Conservation (phyloP, 92 coral and sea anemone genomes). For the Paragorgia papillata region DNA sequence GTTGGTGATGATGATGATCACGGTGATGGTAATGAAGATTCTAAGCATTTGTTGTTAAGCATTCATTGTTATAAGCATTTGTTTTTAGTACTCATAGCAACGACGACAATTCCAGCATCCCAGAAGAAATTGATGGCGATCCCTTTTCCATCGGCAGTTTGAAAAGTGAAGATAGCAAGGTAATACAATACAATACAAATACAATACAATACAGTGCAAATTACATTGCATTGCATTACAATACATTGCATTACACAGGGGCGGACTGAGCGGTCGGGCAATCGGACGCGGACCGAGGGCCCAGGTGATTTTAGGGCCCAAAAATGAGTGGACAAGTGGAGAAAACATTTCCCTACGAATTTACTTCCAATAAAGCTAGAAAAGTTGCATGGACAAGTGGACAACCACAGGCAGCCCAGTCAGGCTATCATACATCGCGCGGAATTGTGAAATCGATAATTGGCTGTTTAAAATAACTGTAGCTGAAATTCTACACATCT, state of each 20-base stretch:
- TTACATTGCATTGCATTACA: not conserved
- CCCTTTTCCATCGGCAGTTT: constrained; percentile 80
- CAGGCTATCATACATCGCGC: too few relatives aligned
- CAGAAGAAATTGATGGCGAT: constrained; percentile 89
- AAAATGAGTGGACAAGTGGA: not conserved
- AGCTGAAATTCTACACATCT: too few relatives aligned
- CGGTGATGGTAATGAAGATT: too few relatives aligned
- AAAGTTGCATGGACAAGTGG: too few relatives aligned
- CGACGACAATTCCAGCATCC: constrained; percentile 69
- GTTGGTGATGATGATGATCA: too few relatives aligned
- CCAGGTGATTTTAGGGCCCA: not conserved
- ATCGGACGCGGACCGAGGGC: constrained; percentile 12
- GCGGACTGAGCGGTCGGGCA: constrained; percentile 6
- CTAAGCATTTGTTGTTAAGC: too few relatives aligned
- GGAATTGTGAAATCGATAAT: too few relatives aligned
- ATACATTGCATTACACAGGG: not conserved
- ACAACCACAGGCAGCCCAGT: too few relatives aligned
- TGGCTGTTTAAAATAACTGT: too few relatives aligned
- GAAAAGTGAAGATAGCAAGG: constrained; percentile 85
- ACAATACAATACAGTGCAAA: not conserved
- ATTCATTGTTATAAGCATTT: too few relatives aligned
- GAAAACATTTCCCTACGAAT: not conserved
- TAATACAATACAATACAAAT: constrained; percentile 34
- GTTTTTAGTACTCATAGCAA: constrained; percentile 33
- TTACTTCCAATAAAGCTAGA: too few relatives aligned